phyloP scores from a whole-genome alignment of 2,113 vertebrate species.

The Phrynosoma platyrhinos region DNA sequence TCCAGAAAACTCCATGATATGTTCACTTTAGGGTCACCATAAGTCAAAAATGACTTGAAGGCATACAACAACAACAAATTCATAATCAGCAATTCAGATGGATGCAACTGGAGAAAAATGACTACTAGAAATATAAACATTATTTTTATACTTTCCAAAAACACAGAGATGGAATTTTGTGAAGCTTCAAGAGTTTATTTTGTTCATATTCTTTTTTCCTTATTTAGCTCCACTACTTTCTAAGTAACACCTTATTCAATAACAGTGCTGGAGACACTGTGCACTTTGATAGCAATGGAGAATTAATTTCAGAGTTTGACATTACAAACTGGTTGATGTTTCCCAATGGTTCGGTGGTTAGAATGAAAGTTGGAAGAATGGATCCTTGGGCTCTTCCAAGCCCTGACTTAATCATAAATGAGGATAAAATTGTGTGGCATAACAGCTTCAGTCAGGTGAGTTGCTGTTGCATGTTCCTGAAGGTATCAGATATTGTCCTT shows the following conservation, averaged over 20 bases:
- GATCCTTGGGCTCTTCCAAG: neutral
- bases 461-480: too few species aligned
- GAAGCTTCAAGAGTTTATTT: neutral
- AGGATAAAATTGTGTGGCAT: neutral
- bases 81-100: too few species aligned
- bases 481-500: too few species aligned
- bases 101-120: too few species aligned
- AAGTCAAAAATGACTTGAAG: too few species aligned
- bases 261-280: neutral
- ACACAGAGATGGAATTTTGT: too few species aligned
- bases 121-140: too few species aligned
- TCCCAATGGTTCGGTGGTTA: neutral
- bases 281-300: neutral
- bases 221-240: neutral
- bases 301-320: neutral
- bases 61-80: too few species aligned
- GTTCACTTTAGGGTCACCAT: too few species aligned
- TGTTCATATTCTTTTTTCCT: too few species aligned
- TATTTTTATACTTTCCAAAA: too few species aligned
- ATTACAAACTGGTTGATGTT: neutral
- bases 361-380: neutral
- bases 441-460: neutral
- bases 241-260: neutral
- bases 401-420: neutral
- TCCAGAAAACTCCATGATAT: too few species aligned